Conservation (phyloP, 2,113 vertebrate genomes). For the Peromyscus leucopus region DNA sequence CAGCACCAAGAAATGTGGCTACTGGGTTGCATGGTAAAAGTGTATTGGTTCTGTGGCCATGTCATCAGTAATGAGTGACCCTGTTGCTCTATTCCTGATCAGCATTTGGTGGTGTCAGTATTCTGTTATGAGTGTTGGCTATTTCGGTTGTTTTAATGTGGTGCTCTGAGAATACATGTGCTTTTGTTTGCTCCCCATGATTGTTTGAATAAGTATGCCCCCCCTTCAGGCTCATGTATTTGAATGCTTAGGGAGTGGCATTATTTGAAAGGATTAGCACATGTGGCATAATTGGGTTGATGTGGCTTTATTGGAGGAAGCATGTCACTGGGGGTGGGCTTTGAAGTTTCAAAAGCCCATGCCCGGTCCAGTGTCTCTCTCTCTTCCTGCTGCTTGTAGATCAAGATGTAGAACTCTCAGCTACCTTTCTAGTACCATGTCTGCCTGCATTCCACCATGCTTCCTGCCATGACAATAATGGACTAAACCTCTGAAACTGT, state of each 20-base stretch:
- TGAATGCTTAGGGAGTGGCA: neutral
- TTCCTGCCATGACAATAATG: neutral
- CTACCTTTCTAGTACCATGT: neutral
- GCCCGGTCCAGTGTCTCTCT: neutral
- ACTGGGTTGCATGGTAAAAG: neutral
- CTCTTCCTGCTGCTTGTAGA: neutral
- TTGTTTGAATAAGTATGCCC: neutral
- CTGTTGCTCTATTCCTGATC: neutral
- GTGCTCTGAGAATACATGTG: neutral
- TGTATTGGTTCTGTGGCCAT: neutral
- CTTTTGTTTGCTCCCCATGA: neutral
- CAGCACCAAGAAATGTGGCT: neutral
- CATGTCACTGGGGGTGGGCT: neutral
- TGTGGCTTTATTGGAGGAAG: neutral
- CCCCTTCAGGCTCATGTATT: neutral
- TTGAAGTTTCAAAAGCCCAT: neutral
- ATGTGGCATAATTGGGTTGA: neutral
- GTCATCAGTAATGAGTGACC: neutral
- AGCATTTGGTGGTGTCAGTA: neutral
- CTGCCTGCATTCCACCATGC: neutral
- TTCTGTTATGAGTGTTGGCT: neutral
- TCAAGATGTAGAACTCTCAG: neutral
- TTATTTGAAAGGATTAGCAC: neutral
- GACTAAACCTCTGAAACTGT: neutral
- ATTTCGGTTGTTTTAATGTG: neutral